Evolutionary conservation across 2,797 vertebrate genomes (phyloP).

Genomic region (Tamandua tetradactyla): DNA sequence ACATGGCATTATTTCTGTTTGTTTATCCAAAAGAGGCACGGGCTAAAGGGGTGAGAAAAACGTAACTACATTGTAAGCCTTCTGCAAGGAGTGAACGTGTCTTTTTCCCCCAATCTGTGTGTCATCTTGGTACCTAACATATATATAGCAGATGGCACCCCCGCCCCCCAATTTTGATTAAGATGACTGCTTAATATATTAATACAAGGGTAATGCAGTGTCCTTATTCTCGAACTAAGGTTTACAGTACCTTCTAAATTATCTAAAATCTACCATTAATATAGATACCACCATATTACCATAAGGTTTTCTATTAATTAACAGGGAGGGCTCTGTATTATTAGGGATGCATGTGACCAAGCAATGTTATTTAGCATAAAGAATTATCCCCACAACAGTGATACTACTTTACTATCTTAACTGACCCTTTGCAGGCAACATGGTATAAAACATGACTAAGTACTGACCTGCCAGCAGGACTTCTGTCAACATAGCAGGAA

Average conservation of each 20-base stretch:
- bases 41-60: not conserved
- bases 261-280: not conserved
- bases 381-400: not conserved
- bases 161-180: too few species aligned
- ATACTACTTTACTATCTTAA: not conserved
- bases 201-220: not conserved
- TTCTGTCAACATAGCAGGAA: not conserved
- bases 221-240: not conserved
- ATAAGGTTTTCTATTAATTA: not conserved
- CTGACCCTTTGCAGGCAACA: not conserved
- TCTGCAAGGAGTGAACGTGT: not conserved
- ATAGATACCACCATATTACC: not conserved
- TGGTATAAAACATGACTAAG: not conserved
- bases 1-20: not conserved
- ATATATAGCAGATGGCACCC: too few species aligned
- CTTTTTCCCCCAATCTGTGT: not conserved
- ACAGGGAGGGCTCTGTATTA: not conserved
- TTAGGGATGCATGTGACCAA: not conserved
- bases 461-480: not conserved
- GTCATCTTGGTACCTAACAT: not conserved
- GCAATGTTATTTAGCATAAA: conserved; percentile 6
- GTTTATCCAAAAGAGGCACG: not conserved
- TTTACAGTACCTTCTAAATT: not conserved
- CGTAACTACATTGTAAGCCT: not conserved
- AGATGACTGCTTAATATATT: not conserved